phyloP scores from a whole-genome alignment of 1,140 invertebrate genomes.

The Rhynchophorus ferrugineus region DNA sequence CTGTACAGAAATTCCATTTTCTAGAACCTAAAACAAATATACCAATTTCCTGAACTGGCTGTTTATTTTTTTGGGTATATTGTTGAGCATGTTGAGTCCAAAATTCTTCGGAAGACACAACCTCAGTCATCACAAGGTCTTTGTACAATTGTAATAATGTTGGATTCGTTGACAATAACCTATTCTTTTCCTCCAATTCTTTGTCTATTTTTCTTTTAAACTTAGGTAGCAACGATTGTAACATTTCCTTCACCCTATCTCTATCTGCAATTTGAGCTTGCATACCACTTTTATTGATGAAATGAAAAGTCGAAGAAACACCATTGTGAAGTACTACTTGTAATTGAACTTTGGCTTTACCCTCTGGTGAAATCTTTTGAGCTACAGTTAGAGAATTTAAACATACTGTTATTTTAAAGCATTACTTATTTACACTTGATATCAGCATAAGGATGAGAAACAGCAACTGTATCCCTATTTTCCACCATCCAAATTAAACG shows the following conservation, averaged over 20 bases:
- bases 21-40: constrained; percentile 38
- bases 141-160: constrained; percentile 77
- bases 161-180: constrained; percentile 75
- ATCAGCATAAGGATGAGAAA: constrained; percentile 90
- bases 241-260: constrained; percentile 86
- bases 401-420: too few relatives aligned
- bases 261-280: constrained; percentile 81
- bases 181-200: constrained; percentile 85
- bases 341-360: constrained; percentile 97
- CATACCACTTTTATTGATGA: constrained; percentile 79
- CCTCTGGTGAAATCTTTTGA: constrained; percentile 97
- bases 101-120: constrained; percentile 93
- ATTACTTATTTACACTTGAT: constrained; percentile 92
- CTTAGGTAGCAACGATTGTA: constrained; percentile 88
- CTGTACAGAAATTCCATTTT: constrained; percentile 9
- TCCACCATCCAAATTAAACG: constrained; percentile 93
- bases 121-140: constrained; percentile 89
- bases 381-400: too few relatives aligned
- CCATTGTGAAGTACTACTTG: constrained; percentile 94
- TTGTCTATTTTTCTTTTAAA: constrained; percentile 92
- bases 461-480: constrained; percentile 81
- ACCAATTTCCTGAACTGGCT: constrained; percentile 74
- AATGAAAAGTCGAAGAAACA: constrained; percentile 94
- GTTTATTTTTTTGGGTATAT: constrained; percentile 65
- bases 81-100: constrained; percentile 81